Evolutionary conservation across 2,113 vertebrate species (phyloP), one percentile per base, ranked within the genome.

Genomic region (Amazona guildingii): DNA sequence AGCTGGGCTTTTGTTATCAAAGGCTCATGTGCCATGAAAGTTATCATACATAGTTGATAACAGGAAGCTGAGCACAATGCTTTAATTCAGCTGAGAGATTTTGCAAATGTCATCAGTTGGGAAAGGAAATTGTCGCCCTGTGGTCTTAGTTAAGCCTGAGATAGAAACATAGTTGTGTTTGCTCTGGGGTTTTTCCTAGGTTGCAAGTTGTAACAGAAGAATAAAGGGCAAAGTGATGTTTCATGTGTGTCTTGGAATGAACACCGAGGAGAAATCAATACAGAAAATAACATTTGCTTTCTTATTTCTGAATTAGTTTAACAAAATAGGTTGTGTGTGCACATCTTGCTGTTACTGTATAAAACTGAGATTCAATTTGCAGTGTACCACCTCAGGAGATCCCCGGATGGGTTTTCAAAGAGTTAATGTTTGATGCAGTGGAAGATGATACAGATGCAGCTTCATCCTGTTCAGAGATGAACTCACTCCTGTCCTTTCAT

Each of bases 31-130:
- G 92, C 92, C 86, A 57, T 88, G 95, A 9, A 92, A 96, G 96
- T 96, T 97, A 94, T 94, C 96, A 91, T 89, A 92, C 83, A 2
- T 52, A 66, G 69, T 62, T 94, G 95, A 85, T 96, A 97, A 94
- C 95, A 96, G 96, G 96, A 96, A 97, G 96, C 96, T 82, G 70
- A 96, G 91, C 83, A 97, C 95, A 94, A 95, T 96, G 95, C 91
- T 94, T 96, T 93, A 95, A 96, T 96, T 95, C 94, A 92, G 92
- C 88, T 95, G 86, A 67, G 84, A 91, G 95, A 94, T 96, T 96
- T 93, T 94, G 96, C 95, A 96, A 87, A 96, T 95, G 95, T 96
- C 96, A 96, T 96, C 96, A 94, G 66, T 25, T 96, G 86, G 64
- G 93, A 94, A 78, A 95, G 94, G 96, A 97, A 92, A 73, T 92